Evolutionary conservation across 53 echinoderm and acorn worm genomes (phyloP).

Genomic region (Holothuria leucospilota): DNA sequence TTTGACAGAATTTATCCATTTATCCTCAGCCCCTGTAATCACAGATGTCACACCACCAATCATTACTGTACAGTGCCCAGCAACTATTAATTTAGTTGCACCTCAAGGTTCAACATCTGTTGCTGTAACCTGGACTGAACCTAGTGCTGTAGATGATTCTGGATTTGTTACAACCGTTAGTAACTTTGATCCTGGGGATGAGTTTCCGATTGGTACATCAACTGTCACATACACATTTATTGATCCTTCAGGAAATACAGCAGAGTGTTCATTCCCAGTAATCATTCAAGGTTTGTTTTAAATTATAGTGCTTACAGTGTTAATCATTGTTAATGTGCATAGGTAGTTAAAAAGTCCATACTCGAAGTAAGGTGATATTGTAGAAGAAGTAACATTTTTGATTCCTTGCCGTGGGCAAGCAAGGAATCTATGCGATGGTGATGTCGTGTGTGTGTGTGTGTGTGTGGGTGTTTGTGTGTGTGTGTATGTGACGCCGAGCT

Average conservation of each 20-base stretch:
- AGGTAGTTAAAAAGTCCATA: no score
- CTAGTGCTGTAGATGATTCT: slow-evolving; percentile 69
- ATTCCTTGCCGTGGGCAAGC: no score
- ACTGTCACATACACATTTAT: slow-evolving; percentile 71
- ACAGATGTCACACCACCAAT: slow-evolving; percentile 59
- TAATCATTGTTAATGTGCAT: no score
- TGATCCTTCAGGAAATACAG: slow-evolving; percentile 63
- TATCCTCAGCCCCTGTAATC: slow-evolving; percentile 24
- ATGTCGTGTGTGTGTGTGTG: no score
- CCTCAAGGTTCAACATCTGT: slow-evolving; percentile 34
- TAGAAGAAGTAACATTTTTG: no score
- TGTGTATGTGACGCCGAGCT: no score
- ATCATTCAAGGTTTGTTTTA: slow-evolving; percentile 63
- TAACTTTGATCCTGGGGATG: slow-evolving; percentile 32
- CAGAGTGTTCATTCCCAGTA: slow-evolving; percentile 62
- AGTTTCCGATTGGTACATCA: slow-evolving; percentile 55
- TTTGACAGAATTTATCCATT: no score
- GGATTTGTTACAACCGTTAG: slow-evolving; percentile 28
- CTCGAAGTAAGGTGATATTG: no score
- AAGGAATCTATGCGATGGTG: no score
- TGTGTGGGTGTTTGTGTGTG: no score
- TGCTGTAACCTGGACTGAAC: slow-evolving; percentile 53
- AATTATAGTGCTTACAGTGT: no score
- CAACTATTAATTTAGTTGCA: slow-evolving; percentile 49
- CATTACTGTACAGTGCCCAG: slow-evolving; percentile 62